Conservation (phyloP, 1,140 invertebrate genomes). For the Tetragonula clypearis region DNA sequence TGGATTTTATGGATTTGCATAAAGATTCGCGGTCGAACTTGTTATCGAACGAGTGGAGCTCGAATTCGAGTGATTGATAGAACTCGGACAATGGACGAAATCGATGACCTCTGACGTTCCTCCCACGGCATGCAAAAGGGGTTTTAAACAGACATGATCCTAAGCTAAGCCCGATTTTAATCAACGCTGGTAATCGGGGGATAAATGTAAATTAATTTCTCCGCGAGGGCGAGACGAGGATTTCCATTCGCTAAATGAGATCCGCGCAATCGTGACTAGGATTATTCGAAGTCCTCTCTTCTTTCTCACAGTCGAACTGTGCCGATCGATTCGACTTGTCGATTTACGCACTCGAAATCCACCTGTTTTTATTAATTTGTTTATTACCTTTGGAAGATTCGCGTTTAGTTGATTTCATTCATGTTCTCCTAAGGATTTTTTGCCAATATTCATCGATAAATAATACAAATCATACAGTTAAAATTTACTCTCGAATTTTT, state of each 20-base stretch:
- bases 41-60: neutral
- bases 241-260: constrained; percentile 60
- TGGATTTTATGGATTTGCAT: no score
- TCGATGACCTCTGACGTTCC: neutral
- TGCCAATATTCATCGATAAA: no score
- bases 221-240: constrained; percentile 28
- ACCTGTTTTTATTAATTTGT: no score
- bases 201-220: constrained; percentile 73
- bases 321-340: neutral
- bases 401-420: no score
- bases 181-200: constrained; percentile 70
- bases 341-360: neutral
- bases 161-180: constrained; percentile 64
- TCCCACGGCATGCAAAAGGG: neutral
- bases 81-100: neutral
- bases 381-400: no score
- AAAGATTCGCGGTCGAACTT: no score
- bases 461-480: no score
- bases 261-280: constrained; percentile 59
- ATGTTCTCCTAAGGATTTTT: no score
- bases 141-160: constrained; percentile 28
- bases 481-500: no score
- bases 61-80: neutral
- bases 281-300: constrained; percentile 18
- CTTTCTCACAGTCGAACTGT: neutral